These are phyloP conservation scores for Antechinus stuartii DNA, from an alignment of 2,113 vertebrate genomes.

Conservation along the genomic window DNA sequence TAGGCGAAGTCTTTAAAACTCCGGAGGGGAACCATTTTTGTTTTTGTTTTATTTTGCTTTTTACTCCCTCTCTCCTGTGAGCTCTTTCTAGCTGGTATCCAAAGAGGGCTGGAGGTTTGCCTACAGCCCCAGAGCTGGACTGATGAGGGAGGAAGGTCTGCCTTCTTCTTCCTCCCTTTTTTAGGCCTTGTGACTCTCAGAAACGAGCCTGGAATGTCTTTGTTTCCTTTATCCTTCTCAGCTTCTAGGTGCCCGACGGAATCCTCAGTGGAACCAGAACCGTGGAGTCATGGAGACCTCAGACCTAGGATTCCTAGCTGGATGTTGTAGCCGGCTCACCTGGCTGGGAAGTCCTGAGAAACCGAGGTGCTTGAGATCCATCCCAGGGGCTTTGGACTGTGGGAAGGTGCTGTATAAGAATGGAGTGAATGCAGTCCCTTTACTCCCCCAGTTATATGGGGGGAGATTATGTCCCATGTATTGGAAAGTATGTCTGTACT, in stretches of 20 bases:
- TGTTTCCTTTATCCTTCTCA: neutral
- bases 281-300: too few relatives aligned
- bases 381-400: neutral
- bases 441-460: neutral
- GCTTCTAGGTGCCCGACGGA: neutral
- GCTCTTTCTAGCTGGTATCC: neutral
- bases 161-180: neutral
- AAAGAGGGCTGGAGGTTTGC: neutral
- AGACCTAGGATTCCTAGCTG: neutral
- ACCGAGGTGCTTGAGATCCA: neutral
- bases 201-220: neutral
- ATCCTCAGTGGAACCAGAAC: neutral
- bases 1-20: neutral
- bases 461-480: neutral
- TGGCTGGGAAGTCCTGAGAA: neutral
- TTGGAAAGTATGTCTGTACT: neutral
- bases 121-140: neutral
- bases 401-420: neutral
- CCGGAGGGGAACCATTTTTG: neutral
- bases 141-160: neutral
- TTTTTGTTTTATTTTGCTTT: neutral
- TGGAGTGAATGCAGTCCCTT: neutral
- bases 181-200: neutral
- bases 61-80: neutral
- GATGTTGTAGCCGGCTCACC: neutral